Evolutionary conservation across 2,113 vertebrate genomes (phyloP).

Genomic region (Grallaria varia): DNA sequence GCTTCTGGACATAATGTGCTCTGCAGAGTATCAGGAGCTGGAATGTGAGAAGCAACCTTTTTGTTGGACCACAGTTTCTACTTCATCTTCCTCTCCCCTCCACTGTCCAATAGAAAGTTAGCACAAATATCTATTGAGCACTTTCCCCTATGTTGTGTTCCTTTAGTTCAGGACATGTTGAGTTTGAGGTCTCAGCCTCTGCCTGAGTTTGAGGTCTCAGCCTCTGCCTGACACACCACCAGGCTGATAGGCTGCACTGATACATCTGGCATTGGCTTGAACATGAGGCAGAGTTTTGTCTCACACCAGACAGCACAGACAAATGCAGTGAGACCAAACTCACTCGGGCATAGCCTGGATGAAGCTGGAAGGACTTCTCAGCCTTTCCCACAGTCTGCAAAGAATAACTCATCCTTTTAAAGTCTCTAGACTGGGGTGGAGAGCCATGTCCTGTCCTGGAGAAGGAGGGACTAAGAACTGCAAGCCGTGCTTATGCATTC

Average conservation of each 20-base stretch:
- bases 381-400: background rate
- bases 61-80: rapidly evolving
- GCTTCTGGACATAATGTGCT: background rate
- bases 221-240: background rate
- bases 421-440: background rate
- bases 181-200: background rate
- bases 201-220: background rate
- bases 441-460: background rate
- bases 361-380: background rate
- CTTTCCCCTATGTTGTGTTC: background rate
- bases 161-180: background rate
- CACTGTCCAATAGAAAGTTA: background rate
- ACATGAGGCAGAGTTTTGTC: background rate
- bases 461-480: background rate
- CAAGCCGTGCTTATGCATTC: background rate
- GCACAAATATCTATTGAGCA: background rate
- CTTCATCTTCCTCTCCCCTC: background rate
- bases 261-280: background rate
- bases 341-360: background rate
- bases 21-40: background rate
- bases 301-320: background rate
- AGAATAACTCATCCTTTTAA: background rate
- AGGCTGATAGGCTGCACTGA: background rate
- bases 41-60: background rate
- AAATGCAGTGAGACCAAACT: background rate